Base-by-base conservation (phyloP, 2,797 vertebrate species). In the Scolopax rusticola region DNA sequence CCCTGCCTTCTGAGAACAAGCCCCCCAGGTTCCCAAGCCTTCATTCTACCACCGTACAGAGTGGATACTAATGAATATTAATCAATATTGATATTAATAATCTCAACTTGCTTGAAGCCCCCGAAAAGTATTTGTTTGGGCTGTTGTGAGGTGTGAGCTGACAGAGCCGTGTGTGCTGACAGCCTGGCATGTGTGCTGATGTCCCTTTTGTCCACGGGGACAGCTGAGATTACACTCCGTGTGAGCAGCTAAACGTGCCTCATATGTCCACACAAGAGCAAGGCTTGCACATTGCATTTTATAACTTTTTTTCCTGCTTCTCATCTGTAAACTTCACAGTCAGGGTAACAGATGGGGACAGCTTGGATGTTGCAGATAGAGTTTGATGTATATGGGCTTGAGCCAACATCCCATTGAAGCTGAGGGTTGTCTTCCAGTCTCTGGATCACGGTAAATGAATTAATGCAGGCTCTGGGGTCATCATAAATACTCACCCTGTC, bases 321-420 rank as follows among this genome's bases (percentile, higher is more conserved):
- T 90, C 67, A 51, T 93, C 93, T 93, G 74, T 88, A 70, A 93
- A 88, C 69, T 91, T 84, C 82, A 40, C 73, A 63, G 78, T 68
- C 82, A 84, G 38, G 40, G 50, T 78, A 93, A 76, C 92, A 97
- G 96, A 93, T 95, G 91, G 92, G 93, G 87, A 92, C 87, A 89
- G 79, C 81, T 81, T 87, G 92, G 94, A 86, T 86, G 89, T 16
- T 91, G 79, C 61, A 64, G 78, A 59, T 60, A 70, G 18, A n/a
- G 43, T 94, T 88, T 91, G 94, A 95, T 92, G 73, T 75, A 8
- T 36, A 4, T 91, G 82, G 73, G 65, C 65, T 59, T 9, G n/a
- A 88, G 91, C 91, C 89, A 96, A 87, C 5, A 79, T 69, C 82
- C 82, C 75, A 6, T 15, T 88, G 89, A 59, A 96, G 87, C 76